Evolutionary conservation across 2,888 invertebrate species (phyloP).

Genomic region (Brenthis hecate): DNA sequence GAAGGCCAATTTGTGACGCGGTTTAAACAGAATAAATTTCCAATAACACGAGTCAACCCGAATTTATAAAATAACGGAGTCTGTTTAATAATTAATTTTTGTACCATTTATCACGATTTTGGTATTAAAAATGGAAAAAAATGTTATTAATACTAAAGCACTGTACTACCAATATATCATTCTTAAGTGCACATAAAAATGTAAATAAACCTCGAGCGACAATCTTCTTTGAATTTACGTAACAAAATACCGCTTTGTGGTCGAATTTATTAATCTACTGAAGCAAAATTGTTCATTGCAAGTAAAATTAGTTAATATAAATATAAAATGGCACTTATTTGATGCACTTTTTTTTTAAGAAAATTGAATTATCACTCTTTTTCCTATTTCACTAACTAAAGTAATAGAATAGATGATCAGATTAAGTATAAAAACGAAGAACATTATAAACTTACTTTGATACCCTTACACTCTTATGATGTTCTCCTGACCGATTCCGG

Average conservation of each 20-base stretch:
- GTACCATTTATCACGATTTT: not conserved
- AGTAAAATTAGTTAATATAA: not conserved
- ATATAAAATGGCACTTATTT: not conserved
- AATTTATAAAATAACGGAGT: constrained; percentile 12
- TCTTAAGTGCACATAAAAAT: constrained; percentile 66
- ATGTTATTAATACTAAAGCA: constrained; percentile 42
- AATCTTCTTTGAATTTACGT: constrained; percentile 60
- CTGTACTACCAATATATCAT: constrained; percentile 61
- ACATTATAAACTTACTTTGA: too few species aligned
- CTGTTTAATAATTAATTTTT: constrained; percentile 14
- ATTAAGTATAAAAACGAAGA: too few species aligned
- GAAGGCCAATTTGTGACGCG: constrained; percentile 26
- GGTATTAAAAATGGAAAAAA: not conserved
- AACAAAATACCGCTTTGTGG: constrained; percentile 53
- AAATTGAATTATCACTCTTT: too few species aligned
- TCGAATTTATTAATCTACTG: constrained; percentile 42
- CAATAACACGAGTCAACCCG: constrained; percentile 18
- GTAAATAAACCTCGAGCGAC: constrained; percentile 59
- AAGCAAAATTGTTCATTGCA: constrained; percentile 8
- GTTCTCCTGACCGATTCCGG: too few species aligned
- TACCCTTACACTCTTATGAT: too few species aligned
- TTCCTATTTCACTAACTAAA: too few species aligned
- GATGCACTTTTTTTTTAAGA: not conserved
- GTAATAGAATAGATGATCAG: too few species aligned
- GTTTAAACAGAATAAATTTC: constrained; percentile 26